phyloP scores from a whole-genome alignment of 2,888 invertebrate species.

The Tupiocoris notatus region DNA sequence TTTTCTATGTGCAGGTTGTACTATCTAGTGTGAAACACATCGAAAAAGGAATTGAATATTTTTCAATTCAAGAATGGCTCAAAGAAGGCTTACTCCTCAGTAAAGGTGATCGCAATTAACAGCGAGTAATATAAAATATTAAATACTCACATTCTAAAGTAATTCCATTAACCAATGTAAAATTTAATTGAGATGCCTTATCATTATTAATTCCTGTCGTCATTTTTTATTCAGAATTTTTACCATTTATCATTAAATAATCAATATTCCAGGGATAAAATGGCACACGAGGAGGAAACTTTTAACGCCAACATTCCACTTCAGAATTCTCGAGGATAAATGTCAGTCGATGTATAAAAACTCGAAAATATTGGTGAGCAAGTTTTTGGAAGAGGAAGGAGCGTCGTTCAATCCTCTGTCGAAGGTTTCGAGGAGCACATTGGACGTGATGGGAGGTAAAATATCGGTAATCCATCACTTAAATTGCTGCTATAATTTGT shows the following conservation, averaged over 20 bases:
- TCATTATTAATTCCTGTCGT: too few relatives aligned
- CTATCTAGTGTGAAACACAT: slow-evolving; percentile 27
- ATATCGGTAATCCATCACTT: too few relatives aligned
- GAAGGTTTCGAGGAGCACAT: slow-evolving; percentile 16
- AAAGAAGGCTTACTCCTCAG: slow-evolving; percentile 34
- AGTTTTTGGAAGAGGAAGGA: slow-evolving; percentile 16
- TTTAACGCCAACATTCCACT: slow-evolving; percentile 42
- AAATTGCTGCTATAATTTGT: too few relatives aligned
- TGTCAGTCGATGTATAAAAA: slow-evolving; percentile 3
- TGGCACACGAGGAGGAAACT: slow-evolving; percentile 41
- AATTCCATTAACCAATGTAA: too few relatives aligned
- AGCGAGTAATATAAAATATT: neutral
- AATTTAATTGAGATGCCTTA: too few relatives aligned
- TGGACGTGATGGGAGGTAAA: slow-evolving; percentile 32
- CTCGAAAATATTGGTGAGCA: slow-evolving; percentile 22
- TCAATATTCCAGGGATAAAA: slow-evolving; percentile 34
- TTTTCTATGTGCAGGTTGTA: slow-evolving; percentile 8
- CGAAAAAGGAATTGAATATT: slow-evolving; percentile 29
- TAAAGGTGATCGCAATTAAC: slow-evolving; percentile 22
- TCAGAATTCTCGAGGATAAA: slow-evolving; percentile 41
- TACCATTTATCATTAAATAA: neutral
- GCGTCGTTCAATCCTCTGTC: slow-evolving; percentile 6
- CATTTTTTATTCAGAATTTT: too few relatives aligned
- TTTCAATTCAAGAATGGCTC: slow-evolving; percentile 10
- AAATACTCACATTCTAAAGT: neutral